Base-by-base conservation (phyloP, 2,888 invertebrate genomes). In the Brachylomia viminalis region DNA sequence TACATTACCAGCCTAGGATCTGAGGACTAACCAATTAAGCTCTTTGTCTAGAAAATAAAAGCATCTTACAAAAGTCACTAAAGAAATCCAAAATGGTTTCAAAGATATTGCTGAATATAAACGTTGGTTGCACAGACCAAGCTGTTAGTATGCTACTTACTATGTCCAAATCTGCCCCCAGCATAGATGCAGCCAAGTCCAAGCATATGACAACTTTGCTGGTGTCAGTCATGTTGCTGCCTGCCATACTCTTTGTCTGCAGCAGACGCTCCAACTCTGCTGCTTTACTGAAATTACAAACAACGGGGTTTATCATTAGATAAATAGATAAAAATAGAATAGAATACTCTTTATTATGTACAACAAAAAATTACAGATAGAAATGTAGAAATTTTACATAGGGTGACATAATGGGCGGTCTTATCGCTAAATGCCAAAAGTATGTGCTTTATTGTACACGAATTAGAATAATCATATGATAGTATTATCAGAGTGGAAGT, bases 151-250 rank as follows among this genome's bases (percentile, higher is more conserved):
- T 27, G 56, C 27, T 56, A 59, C 92, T 91, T 91, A 97, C 97
- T 89, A 93, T 89, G 91, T 98, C 97, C 73, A 97, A 95, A 70
- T 95, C 94, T 52, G 94, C 92, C 54, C 97, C 97, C 45, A 96
- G 88, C n/a, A 95, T 83, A 15, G 91, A 88, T 10, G 97, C 95
- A 52, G 97, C 97, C 64, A 98, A 90, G 89, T 98, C 97, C 52
- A 97, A 91, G 84, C 97, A 97, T 66, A 98, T 93, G 0, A 97
- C 96, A 45, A 96, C 95, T 93, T 97, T 97, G 10, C 97, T 97
- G 17, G 97, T 97, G 80, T 97, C 97, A 77, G 97, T 97, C 62
- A 97, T 91, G 61, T 94, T 95, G 75, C 91, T 94, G 11, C 94
- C 94, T 0, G 95, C 92, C 27, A 92, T 91, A 1, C 93, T 92